Evolutionary conservation across 2,888 invertebrate genomes (phyloP), one percentile per base, ranked within the genome.

Genomic region (Pristionchus mayeri): DNA sequence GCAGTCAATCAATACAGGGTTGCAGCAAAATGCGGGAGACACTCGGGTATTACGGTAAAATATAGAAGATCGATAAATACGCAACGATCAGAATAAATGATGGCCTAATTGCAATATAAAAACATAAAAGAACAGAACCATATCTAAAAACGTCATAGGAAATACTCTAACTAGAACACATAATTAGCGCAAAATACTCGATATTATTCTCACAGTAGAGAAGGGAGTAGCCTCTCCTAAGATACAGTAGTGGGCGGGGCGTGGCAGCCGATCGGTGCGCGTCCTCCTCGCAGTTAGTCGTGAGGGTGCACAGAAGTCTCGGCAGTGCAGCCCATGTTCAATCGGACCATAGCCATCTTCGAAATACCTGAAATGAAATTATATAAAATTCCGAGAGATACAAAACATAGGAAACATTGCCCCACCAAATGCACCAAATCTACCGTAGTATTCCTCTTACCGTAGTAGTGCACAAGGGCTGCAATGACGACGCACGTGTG

Each of bases 401-500:
- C n/a, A n/a, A n/a, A n/a, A n/a, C 21, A 6, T 67, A 3, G 67
- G 67, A 67, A 37, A 67, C 67, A 21, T 67, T 37, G 37, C 67
- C 7, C 34, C 21, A n/a, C 67, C 16, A 13, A 18, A 7, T 37
- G 37, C 63, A 63, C 34, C 57, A 21, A n/a, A n/a, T 37, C 37
- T 37, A 37, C 37, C 34, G 67, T 67, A 67, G 0, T 63, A 34
- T n/a, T n/a, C 27, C 86, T 85, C 67, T 92, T 90, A 16, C 98
- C 99, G 92, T 98, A 98, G 93, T 97, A 99, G 94, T 99, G 99
- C 80, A 99, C 98, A 93, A 99, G 97, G 0, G 99, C 99, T 21
- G 98, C 99, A 27, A 97, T 96, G 92, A 99, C 96, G 87, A 99
- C 99, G 93, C 99, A 95, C 60, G 98, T 96, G 93, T 99, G 99